Conservation (phyloP, 2,797 vertebrate species). For the Megalops cyprinoides region DNA sequence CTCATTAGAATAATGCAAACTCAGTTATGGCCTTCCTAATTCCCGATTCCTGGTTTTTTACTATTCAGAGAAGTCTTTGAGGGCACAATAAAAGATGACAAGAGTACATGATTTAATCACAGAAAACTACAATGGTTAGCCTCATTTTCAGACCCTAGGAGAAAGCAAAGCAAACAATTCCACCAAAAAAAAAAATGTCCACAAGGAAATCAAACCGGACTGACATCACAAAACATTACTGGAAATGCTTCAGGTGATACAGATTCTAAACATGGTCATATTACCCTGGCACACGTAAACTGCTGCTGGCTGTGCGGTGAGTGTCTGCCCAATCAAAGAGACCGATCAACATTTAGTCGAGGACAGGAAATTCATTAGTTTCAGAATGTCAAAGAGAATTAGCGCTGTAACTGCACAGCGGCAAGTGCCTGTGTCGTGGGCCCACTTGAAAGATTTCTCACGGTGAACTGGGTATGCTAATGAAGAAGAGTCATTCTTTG, state of each 20-base stretch:
- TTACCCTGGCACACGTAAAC: background rate
- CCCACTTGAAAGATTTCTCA: slow-evolving; percentile 37
- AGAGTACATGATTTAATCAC: background rate
- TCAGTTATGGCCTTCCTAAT: background rate
- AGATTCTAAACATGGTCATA: background rate
- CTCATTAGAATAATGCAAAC: too few species aligned
- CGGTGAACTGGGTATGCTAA: slow-evolving; percentile 42
- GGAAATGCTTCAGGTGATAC: background rate
- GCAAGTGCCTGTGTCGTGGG: slow-evolving; percentile 44
- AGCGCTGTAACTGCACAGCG: slow-evolving; percentile 10
- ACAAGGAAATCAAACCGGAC: background rate
- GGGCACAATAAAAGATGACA: background rate
- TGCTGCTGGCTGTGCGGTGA: background rate
- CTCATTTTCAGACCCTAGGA: background rate
- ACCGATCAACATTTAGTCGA: slow-evolving; percentile 37
- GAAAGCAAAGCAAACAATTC: background rate
- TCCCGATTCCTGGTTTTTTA: background rate
- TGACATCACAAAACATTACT: background rate
- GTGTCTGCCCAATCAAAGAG: slow-evolving; percentile 47
- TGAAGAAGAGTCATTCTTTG: slow-evolving; percentile 34
- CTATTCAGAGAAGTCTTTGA: background rate
- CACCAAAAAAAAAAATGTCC: background rate
- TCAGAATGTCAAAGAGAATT: background rate
- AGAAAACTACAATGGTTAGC: background rate
- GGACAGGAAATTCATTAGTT: slow-evolving; percentile 19